Conservation (phyloP, 2,113 vertebrate species). For the Chiloscyllium plagiosum region DNA sequence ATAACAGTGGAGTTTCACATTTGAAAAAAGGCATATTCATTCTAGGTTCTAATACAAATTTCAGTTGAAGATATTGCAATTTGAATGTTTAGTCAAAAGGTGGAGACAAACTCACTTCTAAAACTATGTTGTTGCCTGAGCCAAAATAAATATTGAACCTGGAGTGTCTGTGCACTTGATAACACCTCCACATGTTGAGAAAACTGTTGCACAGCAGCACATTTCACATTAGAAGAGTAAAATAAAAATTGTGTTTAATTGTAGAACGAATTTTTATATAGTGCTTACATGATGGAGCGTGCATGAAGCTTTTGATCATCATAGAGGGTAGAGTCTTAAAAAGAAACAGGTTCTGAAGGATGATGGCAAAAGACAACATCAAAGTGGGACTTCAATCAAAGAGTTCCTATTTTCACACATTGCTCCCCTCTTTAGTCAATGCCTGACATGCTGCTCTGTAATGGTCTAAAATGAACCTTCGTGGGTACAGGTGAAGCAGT, state of each 20-base stretch:
- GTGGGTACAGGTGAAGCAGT: not conserved
- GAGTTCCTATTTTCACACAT: not conserved
- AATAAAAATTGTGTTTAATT: not conserved
- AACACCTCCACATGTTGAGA: not conserved
- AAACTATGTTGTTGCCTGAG: not conserved
- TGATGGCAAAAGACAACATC: not conserved
- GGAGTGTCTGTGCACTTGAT: not conserved
- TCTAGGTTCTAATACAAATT: not conserved
- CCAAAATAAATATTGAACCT: not conserved
- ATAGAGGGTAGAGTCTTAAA: not conserved
- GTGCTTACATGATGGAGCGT: not conserved
- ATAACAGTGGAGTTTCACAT: not conserved
- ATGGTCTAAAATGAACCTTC: no score
- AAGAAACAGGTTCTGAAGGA: not conserved
- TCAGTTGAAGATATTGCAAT: not conserved
- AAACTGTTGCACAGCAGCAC: not conserved
- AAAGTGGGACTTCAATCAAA: not conserved
- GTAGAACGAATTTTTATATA: not conserved
- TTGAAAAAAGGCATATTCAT: not conserved
- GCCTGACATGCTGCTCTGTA: not conserved
- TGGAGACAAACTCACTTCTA: constrained; percentile 32
- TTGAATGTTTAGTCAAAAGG: not conserved
- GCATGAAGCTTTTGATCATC: not conserved
- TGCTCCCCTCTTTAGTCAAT: not conserved
- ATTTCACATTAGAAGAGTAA: not conserved